These are phyloP conservation scores for Maccullochella peelii DNA, from an alignment of 2,113 vertebrate genomes.

Conservation along the genomic window DNA sequence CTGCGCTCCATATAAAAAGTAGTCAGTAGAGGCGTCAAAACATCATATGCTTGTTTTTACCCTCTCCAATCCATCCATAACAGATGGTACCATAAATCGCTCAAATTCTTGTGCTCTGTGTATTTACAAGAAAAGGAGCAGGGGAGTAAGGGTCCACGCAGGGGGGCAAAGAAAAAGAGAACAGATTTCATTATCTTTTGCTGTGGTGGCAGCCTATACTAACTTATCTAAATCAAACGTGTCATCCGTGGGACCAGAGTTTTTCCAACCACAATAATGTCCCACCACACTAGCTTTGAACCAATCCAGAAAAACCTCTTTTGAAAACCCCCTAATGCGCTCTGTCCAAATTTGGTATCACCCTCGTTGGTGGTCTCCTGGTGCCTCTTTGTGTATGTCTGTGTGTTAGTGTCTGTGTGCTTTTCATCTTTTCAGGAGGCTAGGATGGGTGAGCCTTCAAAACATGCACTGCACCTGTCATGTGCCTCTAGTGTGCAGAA, in stretches of 20 bases:
- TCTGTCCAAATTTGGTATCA: conserved; percentile 80
- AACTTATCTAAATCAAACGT: conserved; percentile 72
- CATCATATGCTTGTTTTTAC: conserved; percentile 56
- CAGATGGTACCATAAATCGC: conserved; percentile 51
- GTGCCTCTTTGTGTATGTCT: conserved; percentile 69
- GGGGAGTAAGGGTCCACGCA: conserved; percentile 28
- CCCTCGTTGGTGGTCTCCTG: conserved; percentile 77
- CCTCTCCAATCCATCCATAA: conserved; percentile 15
- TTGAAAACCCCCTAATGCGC: conserved; percentile 56
- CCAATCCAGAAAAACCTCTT: conserved; percentile 70
- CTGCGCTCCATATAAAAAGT: conserved; percentile 13
- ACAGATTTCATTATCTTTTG: conserved; percentile 68
- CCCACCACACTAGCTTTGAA: conserved; percentile 71
- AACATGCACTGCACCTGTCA: conserved; percentile 77
- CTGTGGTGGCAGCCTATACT: conserved; percentile 55
- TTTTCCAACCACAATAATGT: conserved; percentile 75
- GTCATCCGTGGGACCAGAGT: conserved; percentile 67
- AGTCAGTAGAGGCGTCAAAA: conserved; percentile 46
- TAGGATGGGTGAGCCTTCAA: conserved; percentile 65
- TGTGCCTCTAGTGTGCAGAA: conserved; percentile 53
- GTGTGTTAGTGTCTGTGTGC: conserved; percentile 40
- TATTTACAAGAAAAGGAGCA: conserved; percentile 58
- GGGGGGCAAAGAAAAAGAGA: conserved; percentile 36
- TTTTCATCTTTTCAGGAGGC: conserved; percentile 65
- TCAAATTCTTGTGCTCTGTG: conserved; percentile 43